Conservation (phyloP, 2,797 vertebrate genomes). For the Anas georgica region DNA sequence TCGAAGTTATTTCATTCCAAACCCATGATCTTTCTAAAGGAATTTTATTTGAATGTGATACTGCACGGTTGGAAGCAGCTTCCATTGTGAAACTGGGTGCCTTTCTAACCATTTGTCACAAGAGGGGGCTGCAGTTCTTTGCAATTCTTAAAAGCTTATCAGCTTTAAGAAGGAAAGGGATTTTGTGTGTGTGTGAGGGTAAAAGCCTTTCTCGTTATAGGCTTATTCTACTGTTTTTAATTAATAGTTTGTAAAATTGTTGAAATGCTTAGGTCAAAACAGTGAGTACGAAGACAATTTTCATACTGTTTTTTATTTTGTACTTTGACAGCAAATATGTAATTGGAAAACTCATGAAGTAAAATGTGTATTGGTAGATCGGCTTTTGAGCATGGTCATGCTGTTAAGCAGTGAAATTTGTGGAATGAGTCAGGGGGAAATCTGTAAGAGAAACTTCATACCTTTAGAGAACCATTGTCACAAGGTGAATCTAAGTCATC, state of each 20-base stretch:
- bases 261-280: neutral
- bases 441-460: neutral
- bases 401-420: neutral
- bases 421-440: neutral
- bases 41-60: neutral
- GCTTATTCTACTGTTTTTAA: neutral
- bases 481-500: neutral
- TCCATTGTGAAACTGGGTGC: neutral
- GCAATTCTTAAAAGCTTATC: neutral
- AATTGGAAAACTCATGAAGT: neutral
- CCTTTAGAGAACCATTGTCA: neutral
- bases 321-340: neutral
- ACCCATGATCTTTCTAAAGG: neutral
- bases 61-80: neutral
- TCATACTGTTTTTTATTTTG: neutral
- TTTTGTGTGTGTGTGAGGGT: neutral
- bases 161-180: fast-evolving
- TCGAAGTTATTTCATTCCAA: neutral
- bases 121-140: slow-evolving; percentile 75
- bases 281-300: neutral
- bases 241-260: neutral
- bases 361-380: neutral
- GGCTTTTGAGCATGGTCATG: neutral
- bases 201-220: neutral
- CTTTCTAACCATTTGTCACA: slow-evolving; percentile 51